These are phyloP conservation scores for Sericinus montela DNA, from an alignment of 2,888 invertebrate species.

Conservation along the genomic window DNA sequence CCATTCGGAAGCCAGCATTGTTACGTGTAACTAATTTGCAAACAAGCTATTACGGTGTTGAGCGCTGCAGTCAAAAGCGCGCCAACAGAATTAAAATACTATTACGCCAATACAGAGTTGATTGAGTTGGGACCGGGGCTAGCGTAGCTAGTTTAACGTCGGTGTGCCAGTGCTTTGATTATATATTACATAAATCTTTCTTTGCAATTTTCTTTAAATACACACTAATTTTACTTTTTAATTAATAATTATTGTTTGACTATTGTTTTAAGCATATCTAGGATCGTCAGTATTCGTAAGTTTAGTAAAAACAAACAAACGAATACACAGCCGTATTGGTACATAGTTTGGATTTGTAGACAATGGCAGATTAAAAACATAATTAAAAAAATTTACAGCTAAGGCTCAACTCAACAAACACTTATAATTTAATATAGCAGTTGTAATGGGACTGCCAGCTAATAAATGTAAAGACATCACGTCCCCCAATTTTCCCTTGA, in stretches of 20 bases:
- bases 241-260: too few species aligned
- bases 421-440: background rate
- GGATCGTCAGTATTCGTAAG: too few species aligned
- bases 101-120: constrained; percentile 73
- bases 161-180: background rate
- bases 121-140: constrained; percentile 46
- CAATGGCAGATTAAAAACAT: too few species aligned
- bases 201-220: too few species aligned
- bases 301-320: too few species aligned
- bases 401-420: background rate
- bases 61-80: constrained; percentile 62
- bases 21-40: constrained; percentile 58
- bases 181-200: too few species aligned
- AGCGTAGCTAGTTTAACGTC: constrained; percentile 7
- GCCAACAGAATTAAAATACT: constrained; percentile 76
- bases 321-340: too few species aligned
- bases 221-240: too few species aligned
- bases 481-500: constrained; percentile 7
- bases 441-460: background rate
- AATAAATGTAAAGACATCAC: constrained; percentile 3
- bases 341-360: too few species aligned
- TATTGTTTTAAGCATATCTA: too few species aligned
- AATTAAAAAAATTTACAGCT: too few species aligned
- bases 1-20: constrained; percentile 30
- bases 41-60: constrained; percentile 59